Percentiles rank a stretch among this genome's conserved stretches.
Evolutionary conservation across 2,888 invertebrate species (phyloP).

Genomic region (Apocheima hispidaria): DNA sequence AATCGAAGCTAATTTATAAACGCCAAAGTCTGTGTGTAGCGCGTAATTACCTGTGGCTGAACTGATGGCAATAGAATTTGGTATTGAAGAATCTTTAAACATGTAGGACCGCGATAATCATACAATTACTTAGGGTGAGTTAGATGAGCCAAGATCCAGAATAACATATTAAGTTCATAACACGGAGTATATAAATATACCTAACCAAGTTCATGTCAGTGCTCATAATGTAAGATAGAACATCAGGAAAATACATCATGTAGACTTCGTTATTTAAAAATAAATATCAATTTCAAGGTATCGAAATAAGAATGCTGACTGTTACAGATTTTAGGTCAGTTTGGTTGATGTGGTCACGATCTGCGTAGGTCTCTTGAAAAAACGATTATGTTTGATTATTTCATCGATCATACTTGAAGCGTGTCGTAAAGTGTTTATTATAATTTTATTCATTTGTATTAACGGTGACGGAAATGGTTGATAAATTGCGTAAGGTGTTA

Average conservation of each 20-base stretch:
- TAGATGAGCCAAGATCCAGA: too few species aligned
- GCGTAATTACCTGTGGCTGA: too few species aligned
- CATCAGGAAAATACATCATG: not conserved
- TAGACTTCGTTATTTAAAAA: slow-evolving; percentile 14
- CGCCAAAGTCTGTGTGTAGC: too few species aligned
- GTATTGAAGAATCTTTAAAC: too few species aligned
- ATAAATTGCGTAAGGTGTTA: not conserved
- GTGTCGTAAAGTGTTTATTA: not conserved
- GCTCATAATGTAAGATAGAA: not conserved
- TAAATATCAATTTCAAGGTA: slow-evolving; percentile 29
- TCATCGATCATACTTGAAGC: slow-evolving; percentile 16
- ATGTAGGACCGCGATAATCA: too few species aligned
- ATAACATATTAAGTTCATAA: too few species aligned
- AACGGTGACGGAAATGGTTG: not conserved
- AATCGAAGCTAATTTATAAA: too few species aligned
- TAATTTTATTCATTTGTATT: not conserved
- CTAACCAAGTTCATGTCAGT: too few species aligned
- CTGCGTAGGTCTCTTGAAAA: slow-evolving; percentile 26
- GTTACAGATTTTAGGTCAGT: slow-evolving; percentile 33
- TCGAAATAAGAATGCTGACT: slow-evolving; percentile 26
- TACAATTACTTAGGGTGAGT: too few species aligned
- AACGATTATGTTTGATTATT: slow-evolving; percentile 28
- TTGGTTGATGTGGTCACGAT: slow-evolving; percentile 37
- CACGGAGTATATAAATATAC: too few species aligned
- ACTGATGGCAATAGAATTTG: too few species aligned